phyloP scores from a whole-genome alignment of 2,113 vertebrate genomes.

The Steatornis caripensis region DNA sequence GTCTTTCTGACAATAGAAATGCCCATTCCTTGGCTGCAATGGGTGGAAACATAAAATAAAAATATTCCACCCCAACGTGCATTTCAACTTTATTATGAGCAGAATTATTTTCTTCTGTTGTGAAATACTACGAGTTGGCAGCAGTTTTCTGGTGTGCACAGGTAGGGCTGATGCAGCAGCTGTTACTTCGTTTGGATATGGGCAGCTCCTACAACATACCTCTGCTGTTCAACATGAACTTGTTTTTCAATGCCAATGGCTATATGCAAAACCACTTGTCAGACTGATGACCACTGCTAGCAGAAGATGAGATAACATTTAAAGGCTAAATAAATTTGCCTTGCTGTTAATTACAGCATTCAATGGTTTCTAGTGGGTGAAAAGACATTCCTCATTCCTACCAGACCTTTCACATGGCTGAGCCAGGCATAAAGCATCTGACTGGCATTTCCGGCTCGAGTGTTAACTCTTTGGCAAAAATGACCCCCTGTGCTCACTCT shows the following conservation, averaged over 20 bases:
- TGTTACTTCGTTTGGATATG: not conserved
- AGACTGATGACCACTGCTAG: not conserved
- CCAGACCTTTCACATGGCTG: not conserved
- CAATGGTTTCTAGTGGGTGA: not conserved
- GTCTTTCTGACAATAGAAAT: not conserved
- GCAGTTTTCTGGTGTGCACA: not conserved
- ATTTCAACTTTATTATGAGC: not conserved
- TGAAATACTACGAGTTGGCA: not conserved
- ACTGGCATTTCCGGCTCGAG: not conserved
- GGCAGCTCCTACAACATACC: not conserved
- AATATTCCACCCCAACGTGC: not conserved
- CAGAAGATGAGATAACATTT: not conserved
- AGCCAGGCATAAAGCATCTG: not conserved
- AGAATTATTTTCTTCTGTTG: not conserved
- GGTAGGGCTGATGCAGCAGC: not conserved
- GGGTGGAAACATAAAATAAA: not conserved
- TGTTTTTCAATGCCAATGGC: not conserved
- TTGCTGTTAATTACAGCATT: not conserved
- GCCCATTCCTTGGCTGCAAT: not conserved
- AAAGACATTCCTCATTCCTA: not conserved
- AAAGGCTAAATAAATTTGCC: slow-evolving; percentile 1
- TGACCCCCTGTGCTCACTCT: not conserved
- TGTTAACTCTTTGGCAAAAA: not conserved
- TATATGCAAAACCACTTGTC: not conserved
- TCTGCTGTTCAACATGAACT: not conserved